A percentile compares a stretch with the other conserved stretches of the same genome.
These are phyloP conservation scores for Scrobipalpa costella DNA, from an alignment of 2,888 invertebrate species.

Conservation along the genomic window DNA sequence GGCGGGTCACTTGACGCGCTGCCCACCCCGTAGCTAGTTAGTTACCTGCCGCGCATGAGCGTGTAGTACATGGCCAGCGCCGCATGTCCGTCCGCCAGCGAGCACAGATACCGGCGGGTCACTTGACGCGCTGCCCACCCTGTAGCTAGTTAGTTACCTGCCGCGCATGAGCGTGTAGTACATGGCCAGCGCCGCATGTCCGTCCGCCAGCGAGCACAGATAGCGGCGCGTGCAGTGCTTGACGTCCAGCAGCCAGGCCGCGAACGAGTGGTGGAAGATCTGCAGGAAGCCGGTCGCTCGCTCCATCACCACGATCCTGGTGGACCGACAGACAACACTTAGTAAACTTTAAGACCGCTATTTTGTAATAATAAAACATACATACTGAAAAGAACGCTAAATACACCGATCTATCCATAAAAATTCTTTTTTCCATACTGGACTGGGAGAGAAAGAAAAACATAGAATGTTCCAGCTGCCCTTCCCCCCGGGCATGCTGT, in stretches of 20 bases:
- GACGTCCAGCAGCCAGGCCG: conserved; percentile 97
- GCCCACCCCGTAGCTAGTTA: not conserved
- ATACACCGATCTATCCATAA: too few species aligned
- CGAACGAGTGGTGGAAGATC: conserved; percentile 96
- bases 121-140: not conserved
- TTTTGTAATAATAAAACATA: too few species aligned
- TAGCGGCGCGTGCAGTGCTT: conserved; percentile 69
- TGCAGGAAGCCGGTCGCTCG: conserved; percentile 83
- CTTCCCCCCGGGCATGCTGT: too few species aligned
- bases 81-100: conserved; percentile 5
- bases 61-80: conserved; percentile 80
- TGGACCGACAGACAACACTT: not conserved
- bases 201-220: not conserved
- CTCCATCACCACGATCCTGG: conserved; percentile 78
- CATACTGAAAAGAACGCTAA: too few species aligned
- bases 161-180: conserved; percentile 87
- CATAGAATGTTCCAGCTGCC: too few species aligned
- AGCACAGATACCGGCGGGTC: conserved; percentile 15
- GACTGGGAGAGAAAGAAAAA: too few species aligned
- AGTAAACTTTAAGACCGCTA: too few species aligned
- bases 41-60: conserved; percentile 82
- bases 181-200: conserved; percentile 19
- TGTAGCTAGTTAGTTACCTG: conserved; percentile 48
- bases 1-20: too few species aligned
- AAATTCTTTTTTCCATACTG: too few species aligned